Percentiles rank a stretch among this genome's conserved stretches.
These are phyloP conservation scores for Akabosia matsudoensis DNA, from an alignment of 1,140 invertebrate genomes.

Conservation along the genomic window DNA sequence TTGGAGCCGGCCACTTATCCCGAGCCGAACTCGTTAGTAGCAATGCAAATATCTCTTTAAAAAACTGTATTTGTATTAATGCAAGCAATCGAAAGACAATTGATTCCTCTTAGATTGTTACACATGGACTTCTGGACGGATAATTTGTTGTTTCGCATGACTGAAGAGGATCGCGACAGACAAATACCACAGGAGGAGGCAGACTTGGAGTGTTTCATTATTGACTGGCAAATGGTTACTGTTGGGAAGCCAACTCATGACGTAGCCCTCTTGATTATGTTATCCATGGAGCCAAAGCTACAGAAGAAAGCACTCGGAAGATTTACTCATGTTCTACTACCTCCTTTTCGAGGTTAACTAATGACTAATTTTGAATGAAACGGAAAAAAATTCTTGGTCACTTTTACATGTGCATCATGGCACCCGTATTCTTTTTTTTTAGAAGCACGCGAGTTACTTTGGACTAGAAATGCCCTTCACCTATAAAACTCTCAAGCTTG, in stretches of 20 bases:
- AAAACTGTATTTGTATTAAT: too few species aligned
- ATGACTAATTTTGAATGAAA: background rate
- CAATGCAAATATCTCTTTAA: background rate
- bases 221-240: slow-evolving; percentile 82
- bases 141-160: slow-evolving; percentile 65
- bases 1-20: slow-evolving; percentile 47
- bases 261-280: slow-evolving; percentile 69
- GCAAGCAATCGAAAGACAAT: too few species aligned
- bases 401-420: background rate
- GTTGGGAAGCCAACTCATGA: slow-evolving; percentile 73
- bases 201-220: slow-evolving; percentile 60
- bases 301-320: slow-evolving; percentile 59
- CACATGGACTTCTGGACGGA: slow-evolving; percentile 81
- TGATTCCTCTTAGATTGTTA: slow-evolving; percentile 58
- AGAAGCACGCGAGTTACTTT: slow-evolving; percentile 49
- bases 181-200: slow-evolving; percentile 12
- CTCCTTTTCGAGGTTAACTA: slow-evolving; percentile 53
- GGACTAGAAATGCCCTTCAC: slow-evolving; percentile 53
- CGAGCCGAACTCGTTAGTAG: slow-evolving; percentile 54
- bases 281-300: slow-evolving; percentile 68
- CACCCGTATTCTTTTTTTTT: background rate
- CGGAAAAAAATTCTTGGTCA: background rate
- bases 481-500: slow-evolving; percentile 48
- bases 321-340: slow-evolving; percentile 69
- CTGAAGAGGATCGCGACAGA: slow-evolving; percentile 50